Evolutionary conservation across 1,140 invertebrate species (phyloP), one percentile per base, ranked within the genome.

Genomic region (Drosophila serrata): DNA sequence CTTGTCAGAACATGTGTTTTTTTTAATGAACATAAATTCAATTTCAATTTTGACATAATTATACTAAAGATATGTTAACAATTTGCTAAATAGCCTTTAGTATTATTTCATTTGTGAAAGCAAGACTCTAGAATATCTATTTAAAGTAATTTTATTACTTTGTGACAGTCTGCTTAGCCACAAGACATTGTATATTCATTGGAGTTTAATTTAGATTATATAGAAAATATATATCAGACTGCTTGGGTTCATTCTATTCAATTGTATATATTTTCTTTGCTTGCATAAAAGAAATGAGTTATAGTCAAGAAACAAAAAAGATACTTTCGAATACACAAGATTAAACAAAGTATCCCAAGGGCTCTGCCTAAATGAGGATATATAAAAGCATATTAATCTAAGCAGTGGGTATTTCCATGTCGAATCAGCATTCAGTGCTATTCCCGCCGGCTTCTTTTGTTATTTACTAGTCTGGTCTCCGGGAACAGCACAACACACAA

Each of bases 401-500:
- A 37, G 19, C 27, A 65, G 29, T 24, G 51, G 33, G 68, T 72
- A 72, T 40, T 45, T 33, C 33, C 12, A 19, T 35, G 65, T 72
- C 68, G 53, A 33, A 48, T 39, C 64, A n/a, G 7, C 35, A 27
- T 13, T 6, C 1, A 27, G 15, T 42, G 5, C n/a, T 22, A 24
- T 27, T 39, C 33, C 33, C 6, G 33, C 29, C 19, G 51, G 68
- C 22, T 42, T 45, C 33, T 40, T 72, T 72, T 72, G 65, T 72
- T 72, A 40, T 72, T 70, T 70, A 33, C 65, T 59, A 72, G 68
- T 58, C 68, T 72, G 51, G 65, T 35, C 53, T 31, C 17, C 35
- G 62, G 39, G 22, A 63, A 65, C 73, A 64, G 56, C 49, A 29
- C 51, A 53, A 53, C 51, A 53, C 51, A 65, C 59, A 57, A 64